phyloP scores from a whole-genome alignment of 2,113 vertebrate species.

The Strix aluco region DNA sequence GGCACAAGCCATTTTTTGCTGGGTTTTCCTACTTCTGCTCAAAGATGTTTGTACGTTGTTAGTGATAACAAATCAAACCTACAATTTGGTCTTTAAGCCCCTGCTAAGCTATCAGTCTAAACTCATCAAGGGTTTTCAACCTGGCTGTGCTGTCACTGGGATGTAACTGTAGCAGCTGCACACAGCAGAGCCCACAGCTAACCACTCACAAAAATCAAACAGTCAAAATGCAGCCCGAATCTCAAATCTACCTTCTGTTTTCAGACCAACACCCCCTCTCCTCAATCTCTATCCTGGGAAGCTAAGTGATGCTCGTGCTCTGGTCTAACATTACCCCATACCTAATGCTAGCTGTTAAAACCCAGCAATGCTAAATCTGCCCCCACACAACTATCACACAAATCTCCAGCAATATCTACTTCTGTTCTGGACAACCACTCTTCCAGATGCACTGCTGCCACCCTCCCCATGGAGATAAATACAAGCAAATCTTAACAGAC shows the following conservation, averaged over 20 bases:
- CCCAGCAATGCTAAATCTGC: background rate
- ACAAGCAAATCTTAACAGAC: background rate
- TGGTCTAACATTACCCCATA: background rate
- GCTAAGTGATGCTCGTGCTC: background rate
- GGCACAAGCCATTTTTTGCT: background rate
- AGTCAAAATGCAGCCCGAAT: background rate
- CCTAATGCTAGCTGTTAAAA: background rate
- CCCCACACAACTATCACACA: background rate
- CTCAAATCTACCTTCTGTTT: background rate
- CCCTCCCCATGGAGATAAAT: background rate
- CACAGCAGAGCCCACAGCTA: background rate
- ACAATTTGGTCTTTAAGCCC: background rate
- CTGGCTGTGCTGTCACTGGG: background rate
- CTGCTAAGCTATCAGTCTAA: background rate
- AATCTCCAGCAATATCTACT: background rate
- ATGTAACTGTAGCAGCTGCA: background rate
- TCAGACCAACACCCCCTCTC: background rate
- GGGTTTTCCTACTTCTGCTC: background rate
- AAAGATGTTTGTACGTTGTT: background rate
- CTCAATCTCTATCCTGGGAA: background rate
- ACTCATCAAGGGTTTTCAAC: background rate
- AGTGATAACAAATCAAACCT: background rate
- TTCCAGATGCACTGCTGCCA: background rate
- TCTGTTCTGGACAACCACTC: background rate
- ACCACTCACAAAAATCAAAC: background rate